Evolutionary conservation across 2,888 invertebrate genomes (phyloP).

Genomic region (Ischnura elegans): DNA sequence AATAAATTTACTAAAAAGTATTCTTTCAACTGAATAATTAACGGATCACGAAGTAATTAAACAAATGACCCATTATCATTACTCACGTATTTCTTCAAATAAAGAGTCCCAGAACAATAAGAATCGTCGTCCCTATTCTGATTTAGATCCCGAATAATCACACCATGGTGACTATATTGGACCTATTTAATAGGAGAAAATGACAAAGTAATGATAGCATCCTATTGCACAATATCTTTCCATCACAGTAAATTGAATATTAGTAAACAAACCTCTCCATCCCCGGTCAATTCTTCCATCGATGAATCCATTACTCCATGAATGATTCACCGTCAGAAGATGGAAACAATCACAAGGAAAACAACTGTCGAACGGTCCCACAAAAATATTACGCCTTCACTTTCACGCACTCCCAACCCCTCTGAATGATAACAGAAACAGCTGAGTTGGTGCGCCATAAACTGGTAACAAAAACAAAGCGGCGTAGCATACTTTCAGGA

Average conservation of each 20-base stretch:
- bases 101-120: slow-evolving; percentile 52
- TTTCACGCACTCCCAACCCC: too few species aligned
- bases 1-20: too few species aligned
- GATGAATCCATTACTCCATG: slow-evolving; percentile 31
- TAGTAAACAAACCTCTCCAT: background rate
- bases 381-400: background rate
- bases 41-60: too few species aligned
- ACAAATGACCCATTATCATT: background rate
- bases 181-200: slow-evolving; percentile 79
- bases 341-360: background rate
- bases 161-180: slow-evolving; percentile 89
- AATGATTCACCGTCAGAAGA: background rate
- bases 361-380: background rate
- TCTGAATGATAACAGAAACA: slow-evolving; percentile 23
- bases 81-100: slow-evolving; percentile 61
- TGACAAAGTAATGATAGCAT: background rate
- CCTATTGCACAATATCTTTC: background rate
- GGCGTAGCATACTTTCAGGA: background rate
- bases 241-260: background rate
- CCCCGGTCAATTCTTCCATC: slow-evolving; percentile 37
- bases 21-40: too few species aligned
- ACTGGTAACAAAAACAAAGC: background rate
- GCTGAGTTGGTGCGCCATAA: background rate
- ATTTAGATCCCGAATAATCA: slow-evolving; percentile 84
- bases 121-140: slow-evolving; percentile 78